A percentile compares a stretch with the other conserved stretches of the same genome.
Evolutionary conservation across 2,888 invertebrate species (phyloP).

Genomic region (Thereva nobilitata): DNA sequence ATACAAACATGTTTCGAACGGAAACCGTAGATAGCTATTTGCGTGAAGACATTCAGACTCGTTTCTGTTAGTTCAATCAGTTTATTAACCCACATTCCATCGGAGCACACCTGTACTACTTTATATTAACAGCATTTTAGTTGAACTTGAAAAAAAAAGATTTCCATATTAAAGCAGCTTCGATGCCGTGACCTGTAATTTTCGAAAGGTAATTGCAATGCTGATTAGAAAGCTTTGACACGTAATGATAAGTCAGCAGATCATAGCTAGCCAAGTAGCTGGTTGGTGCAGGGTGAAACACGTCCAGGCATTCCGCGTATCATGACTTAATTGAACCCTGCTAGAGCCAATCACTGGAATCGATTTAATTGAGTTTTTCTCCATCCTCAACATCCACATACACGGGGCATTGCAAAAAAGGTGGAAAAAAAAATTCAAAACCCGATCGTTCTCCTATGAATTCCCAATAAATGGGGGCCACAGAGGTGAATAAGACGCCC

Average conservation of each 20-base stretch:
- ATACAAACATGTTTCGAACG: too few species aligned
- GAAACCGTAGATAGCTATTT: too few species aligned
- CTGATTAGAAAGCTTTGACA: slow-evolving; percentile 42
- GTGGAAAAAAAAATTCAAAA: slow-evolving; percentile 17
- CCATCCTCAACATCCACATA: slow-evolving; percentile 28
- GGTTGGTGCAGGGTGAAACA: slow-evolving; percentile 34
- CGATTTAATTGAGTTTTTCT: slow-evolving; percentile 41
- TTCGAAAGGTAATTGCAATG: slow-evolving; percentile 38
- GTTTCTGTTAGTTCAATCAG: too few species aligned
- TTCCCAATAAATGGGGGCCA: slow-evolving; percentile 27
- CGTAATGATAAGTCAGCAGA: slow-evolving; percentile 39
- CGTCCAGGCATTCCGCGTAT: slow-evolving; percentile 35
- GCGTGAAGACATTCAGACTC: too few species aligned
- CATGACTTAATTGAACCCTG: slow-evolving; percentile 40
- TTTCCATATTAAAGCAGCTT: slow-evolving; percentile 32
- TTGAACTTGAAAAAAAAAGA: slow-evolving; percentile 22
- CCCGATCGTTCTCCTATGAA: slow-evolving; percentile 26
- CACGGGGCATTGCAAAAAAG: slow-evolving; percentile 7
- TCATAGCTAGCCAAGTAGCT: slow-evolving; percentile 28
- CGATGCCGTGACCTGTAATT: slow-evolving; percentile 36
- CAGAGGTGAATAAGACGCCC: slow-evolving; percentile 24
- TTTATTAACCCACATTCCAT: slow-evolving; percentile 25
- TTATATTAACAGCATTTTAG: slow-evolving; percentile 13
- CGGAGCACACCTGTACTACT: slow-evolving; percentile 18
- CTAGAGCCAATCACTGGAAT: slow-evolving; percentile 39